phyloP scores from a whole-genome alignment of 1,140 invertebrate species.

The Drosophila cardini region DNA sequence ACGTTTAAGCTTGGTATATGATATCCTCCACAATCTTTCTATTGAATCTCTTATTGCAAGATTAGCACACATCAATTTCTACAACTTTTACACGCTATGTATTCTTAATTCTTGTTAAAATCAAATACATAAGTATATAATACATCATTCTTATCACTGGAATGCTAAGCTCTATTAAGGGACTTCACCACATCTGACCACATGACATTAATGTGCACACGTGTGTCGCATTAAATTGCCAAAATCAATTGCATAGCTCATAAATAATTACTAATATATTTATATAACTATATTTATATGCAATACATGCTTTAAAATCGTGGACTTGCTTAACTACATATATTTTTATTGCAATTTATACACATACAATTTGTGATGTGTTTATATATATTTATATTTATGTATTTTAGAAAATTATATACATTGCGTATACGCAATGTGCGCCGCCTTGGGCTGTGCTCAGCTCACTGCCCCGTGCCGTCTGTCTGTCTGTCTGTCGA shows the following conservation, averaged over 20 bases:
- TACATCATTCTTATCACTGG: too few relatives aligned
- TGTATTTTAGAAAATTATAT: conserved; percentile 61
- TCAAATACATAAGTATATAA: too few relatives aligned
- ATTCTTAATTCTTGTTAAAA: too few relatives aligned
- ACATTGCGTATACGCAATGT: conserved; percentile 75
- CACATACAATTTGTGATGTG: conserved; percentile 32
- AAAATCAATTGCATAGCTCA: conserved; percentile 47
- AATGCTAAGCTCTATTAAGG: too few relatives aligned
- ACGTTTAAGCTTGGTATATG: too few relatives aligned
- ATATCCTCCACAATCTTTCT: too few relatives aligned
- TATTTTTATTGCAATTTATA: conserved; percentile 26
- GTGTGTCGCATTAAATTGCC: conserved; percentile 51
- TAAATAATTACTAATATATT: conserved; percentile 14
- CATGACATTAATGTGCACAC: too few relatives aligned
- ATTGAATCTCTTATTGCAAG: too few relatives aligned
- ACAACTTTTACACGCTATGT: too few relatives aligned
- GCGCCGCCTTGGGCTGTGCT: conserved; percentile 38
- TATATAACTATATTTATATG: conserved; percentile 7
- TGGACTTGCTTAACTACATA: conserved; percentile 28
- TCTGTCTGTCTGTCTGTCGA: conserved; percentile 13
- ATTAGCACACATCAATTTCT: too few relatives aligned
- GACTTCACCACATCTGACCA: too few relatives aligned
- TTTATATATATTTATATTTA: conserved; percentile 36
- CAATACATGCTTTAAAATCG: conserved; percentile 4
- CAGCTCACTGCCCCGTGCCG: conserved; percentile 19